Base-by-base conservation (phyloP, 1,140 invertebrate genomes). In the Pseudomyrmex sp. region DNA sequence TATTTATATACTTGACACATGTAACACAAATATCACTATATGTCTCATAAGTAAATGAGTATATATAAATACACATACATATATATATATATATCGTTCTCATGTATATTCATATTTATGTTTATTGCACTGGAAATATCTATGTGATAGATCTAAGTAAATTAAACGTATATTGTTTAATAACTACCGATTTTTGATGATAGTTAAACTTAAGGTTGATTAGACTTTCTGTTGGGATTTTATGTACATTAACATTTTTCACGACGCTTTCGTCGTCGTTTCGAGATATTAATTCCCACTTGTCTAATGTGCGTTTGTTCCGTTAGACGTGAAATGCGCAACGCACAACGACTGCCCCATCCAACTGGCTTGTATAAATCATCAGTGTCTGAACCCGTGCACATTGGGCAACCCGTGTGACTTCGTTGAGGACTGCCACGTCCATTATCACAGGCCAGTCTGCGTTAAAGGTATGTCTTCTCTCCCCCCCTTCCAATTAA, bases 301-400 rank as follows among this genome's bases (percentile, higher is more conserved):
- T 35, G 46, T 75, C 73, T 88, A 89, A 89, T 75, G 69, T 46
- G 44, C 10, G 9, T 88, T 92, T 83, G 91, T 92, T 92, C 91
- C 89, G 76, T 59, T 90, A 96, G 97, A 97, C 94, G 95, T 96
- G 85, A 96, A 96, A 91, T 98, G 97, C 91, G 91, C 95, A 68
- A 95, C 95, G 23, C 95, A 97, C 92, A 93, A 95, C 70, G 96
- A 97, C 79, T 98, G 98, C 92, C 95, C 97, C 9, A 91, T 94
- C 10, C 96, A 96, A 87, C 95, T 97, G 93, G 96, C 97, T 58
- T 98, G 98, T 91, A 95, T 97, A 82, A 96, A 96, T 90, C 95
- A 96, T 5, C 95, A 96, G 76, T 98, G 98, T 89, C 94, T 96
- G 54, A 97, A 97, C 92, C 97, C 97, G 13, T 97, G 97, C 91